Evolutionary conservation across 1,140 invertebrate genomes (phyloP).

Genomic region (Yoshiicerus persimilis): DNA sequence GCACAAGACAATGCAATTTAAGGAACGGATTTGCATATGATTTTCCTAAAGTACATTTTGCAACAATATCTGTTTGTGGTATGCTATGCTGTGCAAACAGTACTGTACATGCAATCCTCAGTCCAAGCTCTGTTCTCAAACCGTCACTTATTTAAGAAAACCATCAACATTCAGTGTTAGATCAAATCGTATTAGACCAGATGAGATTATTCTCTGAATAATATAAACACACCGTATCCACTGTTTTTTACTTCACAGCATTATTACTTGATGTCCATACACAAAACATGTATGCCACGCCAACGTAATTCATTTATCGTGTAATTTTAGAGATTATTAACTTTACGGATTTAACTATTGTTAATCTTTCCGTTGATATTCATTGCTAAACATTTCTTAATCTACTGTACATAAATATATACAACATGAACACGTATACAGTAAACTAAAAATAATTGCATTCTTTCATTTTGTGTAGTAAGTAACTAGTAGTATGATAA

Average conservation of each 20-base stretch:
- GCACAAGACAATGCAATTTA: background rate
- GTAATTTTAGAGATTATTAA: background rate
- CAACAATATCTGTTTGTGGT: background rate
- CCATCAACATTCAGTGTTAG: background rate
- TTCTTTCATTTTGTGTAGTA: no score
- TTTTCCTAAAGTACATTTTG: background rate
- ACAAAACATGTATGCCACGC: background rate
- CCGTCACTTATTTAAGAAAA: no score
- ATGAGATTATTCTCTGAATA: background rate
- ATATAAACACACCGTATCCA: background rate
- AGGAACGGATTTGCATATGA: background rate
- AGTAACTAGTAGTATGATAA: background rate
- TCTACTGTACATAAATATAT: no score
- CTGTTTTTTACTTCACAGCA: background rate
- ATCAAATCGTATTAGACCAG: background rate
- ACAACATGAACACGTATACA: no score
- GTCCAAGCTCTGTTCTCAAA: no score
- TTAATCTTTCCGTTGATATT: background rate
- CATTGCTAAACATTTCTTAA: no score
- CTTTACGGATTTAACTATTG: background rate
- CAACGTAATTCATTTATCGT: background rate
- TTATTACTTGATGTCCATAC: background rate
- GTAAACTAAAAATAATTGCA: no score
- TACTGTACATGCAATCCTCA: background rate
- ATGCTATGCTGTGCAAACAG: background rate